These are phyloP conservation scores for Aspidiotus destructor DNA, from an alignment of 2,888 invertebrate species.

Conservation along the genomic window DNA sequence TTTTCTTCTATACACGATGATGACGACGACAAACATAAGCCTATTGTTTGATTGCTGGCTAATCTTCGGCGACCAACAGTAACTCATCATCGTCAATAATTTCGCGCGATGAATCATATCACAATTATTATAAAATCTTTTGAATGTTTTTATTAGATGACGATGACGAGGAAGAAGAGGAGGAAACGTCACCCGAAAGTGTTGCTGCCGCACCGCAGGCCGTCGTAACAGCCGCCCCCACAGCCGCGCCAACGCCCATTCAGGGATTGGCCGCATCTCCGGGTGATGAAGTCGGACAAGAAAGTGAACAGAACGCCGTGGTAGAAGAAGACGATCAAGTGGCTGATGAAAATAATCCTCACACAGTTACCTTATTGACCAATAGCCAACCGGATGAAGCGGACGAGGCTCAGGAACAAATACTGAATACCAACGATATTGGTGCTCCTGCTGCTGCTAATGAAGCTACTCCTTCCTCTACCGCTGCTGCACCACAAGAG, in stretches of 20 bases:
- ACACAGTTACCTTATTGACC: slow-evolving; percentile 38
- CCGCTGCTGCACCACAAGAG: slow-evolving; percentile 42
- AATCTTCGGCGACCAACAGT: too few species aligned
- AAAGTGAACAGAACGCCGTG: slow-evolving; percentile 40
- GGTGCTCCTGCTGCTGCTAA: slow-evolving; percentile 36
- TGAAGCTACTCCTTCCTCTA: slow-evolving; percentile 35
- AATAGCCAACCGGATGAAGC: slow-evolving; percentile 36
- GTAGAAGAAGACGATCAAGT: slow-evolving; percentile 44
- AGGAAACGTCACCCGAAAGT: slow-evolving; percentile 41
- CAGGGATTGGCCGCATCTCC: slow-evolving; percentile 41
- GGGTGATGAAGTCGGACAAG: slow-evolving; percentile 37
- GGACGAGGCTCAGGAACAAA: slow-evolving; percentile 34
- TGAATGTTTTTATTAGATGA: slow-evolving; percentile 40
- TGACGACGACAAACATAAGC: too few species aligned
- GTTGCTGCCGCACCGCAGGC: slow-evolving; percentile 45
- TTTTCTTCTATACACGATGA: too few species aligned
- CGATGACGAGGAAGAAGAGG: slow-evolving; percentile 41
- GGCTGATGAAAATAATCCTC: slow-evolving; percentile 41
- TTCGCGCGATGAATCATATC: too few species aligned
- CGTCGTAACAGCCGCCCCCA: slow-evolving; percentile 44
- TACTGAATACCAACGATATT: slow-evolving; percentile 36
- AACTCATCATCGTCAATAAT: too few species aligned
- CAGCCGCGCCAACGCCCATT: slow-evolving; percentile 41
- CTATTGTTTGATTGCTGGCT: too few species aligned
- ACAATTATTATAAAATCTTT: not conserved